A percentile compares a stretch with the other conserved stretches of the same genome.
Conservation (phyloP, 1,140 invertebrate genomes). For the Riptortus pedestris region DNA sequence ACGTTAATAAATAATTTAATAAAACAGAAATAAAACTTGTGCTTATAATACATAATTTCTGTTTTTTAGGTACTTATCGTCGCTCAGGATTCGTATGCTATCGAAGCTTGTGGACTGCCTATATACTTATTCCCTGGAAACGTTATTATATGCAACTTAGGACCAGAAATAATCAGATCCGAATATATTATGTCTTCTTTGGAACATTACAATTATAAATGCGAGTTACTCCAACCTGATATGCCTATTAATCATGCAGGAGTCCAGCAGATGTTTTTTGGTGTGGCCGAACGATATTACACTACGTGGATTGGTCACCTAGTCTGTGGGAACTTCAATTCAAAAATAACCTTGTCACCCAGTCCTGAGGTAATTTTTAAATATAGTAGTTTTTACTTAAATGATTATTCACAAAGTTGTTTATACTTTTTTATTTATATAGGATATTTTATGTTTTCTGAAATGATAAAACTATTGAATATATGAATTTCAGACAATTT, state of each 20-base stretch:
- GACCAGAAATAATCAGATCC: neutral
- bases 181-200: neutral
- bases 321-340: slow-evolving; percentile 65
- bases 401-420: too few relatives aligned
- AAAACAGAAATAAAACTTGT: too few relatives aligned
- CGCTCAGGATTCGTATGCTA: slow-evolving; percentile 44
- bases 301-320: slow-evolving; percentile 61
- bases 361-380: slow-evolving; percentile 49
- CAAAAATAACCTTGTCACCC: slow-evolving; percentile 63
- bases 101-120: slow-evolving; percentile 51
- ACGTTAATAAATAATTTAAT: too few relatives aligned
- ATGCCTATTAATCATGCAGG: slow-evolving; percentile 43
- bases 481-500: too few relatives aligned
- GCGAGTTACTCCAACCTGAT: slow-evolving; percentile 53
- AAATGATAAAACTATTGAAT: too few relatives aligned
- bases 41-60: slow-evolving; percentile 19
- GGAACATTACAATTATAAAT: slow-evolving; percentile 49
- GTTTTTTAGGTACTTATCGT: slow-evolving; percentile 52
- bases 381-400: too few relatives aligned
- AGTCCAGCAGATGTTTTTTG: slow-evolving; percentile 56
- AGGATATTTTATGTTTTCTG: too few relatives aligned
- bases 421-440: too few relatives aligned
- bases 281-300: slow-evolving; percentile 66
- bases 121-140: slow-evolving; percentile 70
- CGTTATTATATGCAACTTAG: slow-evolving; percentile 50